These are phyloP conservation scores for Streptopelia turtur DNA, from an alignment of 2,797 vertebrate species.

Conservation along the genomic window DNA sequence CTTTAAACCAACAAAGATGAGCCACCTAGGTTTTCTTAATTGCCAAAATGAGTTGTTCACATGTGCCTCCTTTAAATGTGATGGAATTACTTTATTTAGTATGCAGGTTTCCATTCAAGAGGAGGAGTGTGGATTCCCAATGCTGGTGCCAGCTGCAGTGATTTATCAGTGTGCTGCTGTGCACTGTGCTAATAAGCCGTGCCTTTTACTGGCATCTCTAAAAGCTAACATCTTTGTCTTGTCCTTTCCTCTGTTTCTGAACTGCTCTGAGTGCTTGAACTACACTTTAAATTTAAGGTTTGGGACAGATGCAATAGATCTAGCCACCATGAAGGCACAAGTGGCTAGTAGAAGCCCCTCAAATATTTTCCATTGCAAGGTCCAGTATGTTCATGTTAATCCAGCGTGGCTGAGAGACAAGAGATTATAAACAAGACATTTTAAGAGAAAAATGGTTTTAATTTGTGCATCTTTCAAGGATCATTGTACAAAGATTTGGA, in stretches of 20 bases:
- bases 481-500: background rate
- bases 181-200: background rate
- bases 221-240: background rate
- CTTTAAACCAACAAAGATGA: conserved; percentile 27
- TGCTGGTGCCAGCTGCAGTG: background rate
- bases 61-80: background rate
- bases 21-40: conserved; percentile 56
- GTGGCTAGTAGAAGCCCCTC: background rate
- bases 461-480: background rate
- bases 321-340: background rate
- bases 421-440: background rate
- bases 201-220: background rate
- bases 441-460: background rate
- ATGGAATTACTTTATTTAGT: conserved; percentile 21
- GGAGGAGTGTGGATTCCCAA: background rate
- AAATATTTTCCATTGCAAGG: background rate
- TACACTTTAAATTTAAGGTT: background rate
- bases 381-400: background rate
- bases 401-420: background rate
- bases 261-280: background rate
- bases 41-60: conserved; percentile 7
- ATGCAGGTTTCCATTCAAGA: background rate
- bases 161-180: background rate
- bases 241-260: background rate
- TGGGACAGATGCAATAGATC: background rate